These are phyloP conservation scores for Mola mola DNA, from an alignment of 2,113 vertebrate species.

Conservation along the genomic window DNA sequence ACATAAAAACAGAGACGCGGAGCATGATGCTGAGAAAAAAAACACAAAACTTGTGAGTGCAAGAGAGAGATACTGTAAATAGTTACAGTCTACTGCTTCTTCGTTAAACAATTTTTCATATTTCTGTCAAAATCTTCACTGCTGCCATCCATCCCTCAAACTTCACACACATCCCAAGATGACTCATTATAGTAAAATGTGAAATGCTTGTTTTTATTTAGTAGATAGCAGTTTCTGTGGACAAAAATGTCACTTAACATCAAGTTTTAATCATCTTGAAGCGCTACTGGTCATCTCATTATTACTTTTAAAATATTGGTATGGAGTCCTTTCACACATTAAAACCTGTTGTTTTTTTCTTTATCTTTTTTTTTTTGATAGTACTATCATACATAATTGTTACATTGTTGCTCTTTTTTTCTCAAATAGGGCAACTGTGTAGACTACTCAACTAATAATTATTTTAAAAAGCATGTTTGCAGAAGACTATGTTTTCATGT, in stretches of 20 bases:
- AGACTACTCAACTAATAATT: too few relatives aligned
- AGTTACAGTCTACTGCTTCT: neutral
- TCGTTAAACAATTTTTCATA: neutral
- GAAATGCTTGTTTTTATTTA: slow-evolving; percentile 44
- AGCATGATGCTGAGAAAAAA: neutral
- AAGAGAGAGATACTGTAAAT: neutral
- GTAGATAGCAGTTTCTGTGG: neutral
- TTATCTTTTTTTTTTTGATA: too few relatives aligned
- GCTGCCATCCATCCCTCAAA: neutral
- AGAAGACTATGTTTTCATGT: too few relatives aligned
- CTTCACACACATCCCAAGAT: slow-evolving; percentile 11
- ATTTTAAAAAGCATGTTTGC: too few relatives aligned
- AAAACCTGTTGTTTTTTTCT: too few relatives aligned
- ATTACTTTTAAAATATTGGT: neutral
- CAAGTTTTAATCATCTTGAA: slow-evolving; percentile 8
- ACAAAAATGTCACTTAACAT: slow-evolving; percentile 49
- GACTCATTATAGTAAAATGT: slow-evolving; percentile 36
- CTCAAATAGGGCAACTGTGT: too few relatives aligned
- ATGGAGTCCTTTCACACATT: neutral
- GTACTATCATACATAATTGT: too few relatives aligned
- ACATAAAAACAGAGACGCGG: slow-evolving; percentile 26
- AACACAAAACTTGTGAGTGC: neutral
- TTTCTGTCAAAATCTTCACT: neutral
- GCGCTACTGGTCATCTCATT: slow-evolving; percentile 11
- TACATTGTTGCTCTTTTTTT: too few relatives aligned